A percentile compares a stretch with the other conserved stretches of the same genome.
phyloP scores from a whole-genome alignment of 2,113 vertebrate genomes.

The Pseudorectes ferrugineus region DNA sequence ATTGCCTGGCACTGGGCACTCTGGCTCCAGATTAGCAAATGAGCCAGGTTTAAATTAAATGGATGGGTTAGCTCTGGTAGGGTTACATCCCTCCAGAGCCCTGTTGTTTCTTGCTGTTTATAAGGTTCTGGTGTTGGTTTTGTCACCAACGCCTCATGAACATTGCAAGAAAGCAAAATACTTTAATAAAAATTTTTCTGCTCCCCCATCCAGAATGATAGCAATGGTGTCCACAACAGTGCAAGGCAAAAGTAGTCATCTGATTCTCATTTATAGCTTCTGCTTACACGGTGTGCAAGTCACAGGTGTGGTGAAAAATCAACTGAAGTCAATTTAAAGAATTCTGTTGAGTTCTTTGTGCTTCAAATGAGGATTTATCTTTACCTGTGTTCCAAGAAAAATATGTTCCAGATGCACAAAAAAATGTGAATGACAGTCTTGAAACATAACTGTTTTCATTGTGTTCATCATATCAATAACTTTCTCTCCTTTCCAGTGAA shows the following conservation, averaged over 20 bases:
- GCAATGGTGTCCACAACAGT: neutral
- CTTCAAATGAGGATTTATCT: constrained; percentile 13
- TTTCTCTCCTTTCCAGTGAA: constrained; percentile 24
- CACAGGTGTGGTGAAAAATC: constrained; percentile 9
- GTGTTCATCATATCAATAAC: constrained; percentile 13
- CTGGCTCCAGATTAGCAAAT: neutral
- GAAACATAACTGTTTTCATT: constrained; percentile 45
- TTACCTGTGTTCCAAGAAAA: constrained; percentile 23
- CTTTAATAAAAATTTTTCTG: neutral
- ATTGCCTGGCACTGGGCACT: neutral
- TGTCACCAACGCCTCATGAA: neutral
- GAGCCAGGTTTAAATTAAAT: neutral
- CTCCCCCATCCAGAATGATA: neutral
- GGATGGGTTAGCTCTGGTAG: neutral
- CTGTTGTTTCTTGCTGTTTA: neutral
- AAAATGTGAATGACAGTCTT: neutral
- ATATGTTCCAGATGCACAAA: constrained; percentile 42
- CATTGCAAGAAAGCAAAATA: neutral
- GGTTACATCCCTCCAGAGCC: neutral
- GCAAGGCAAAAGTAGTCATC: neutral
- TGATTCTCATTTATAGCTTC: neutral
- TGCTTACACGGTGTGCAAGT: neutral
- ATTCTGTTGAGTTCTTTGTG: neutral
- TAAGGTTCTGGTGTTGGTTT: neutral
- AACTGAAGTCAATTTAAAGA: neutral